phyloP scores from a whole-genome alignment of 2,113 vertebrate genomes.

The Himantopus leucocephalus region DNA sequence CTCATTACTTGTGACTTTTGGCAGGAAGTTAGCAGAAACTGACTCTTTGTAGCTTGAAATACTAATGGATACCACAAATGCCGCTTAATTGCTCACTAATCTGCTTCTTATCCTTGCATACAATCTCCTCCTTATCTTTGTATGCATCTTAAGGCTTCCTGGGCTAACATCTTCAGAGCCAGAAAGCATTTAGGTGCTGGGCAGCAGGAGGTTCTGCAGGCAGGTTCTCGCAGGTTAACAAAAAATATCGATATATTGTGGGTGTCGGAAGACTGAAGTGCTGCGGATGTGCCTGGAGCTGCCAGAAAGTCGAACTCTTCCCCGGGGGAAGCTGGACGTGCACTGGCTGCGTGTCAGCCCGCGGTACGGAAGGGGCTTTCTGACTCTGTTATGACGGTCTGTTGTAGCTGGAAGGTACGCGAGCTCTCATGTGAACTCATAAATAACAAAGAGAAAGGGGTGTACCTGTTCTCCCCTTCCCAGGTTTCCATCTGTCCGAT shows the following conservation, averaged over 20 bases:
- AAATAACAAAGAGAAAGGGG: neutral
- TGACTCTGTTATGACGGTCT: neutral
- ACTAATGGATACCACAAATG: constrained; percentile 39
- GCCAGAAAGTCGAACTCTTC: neutral
- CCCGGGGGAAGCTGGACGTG: accelerated
- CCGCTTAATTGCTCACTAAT: constrained; percentile 43
- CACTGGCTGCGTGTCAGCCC: neutral
- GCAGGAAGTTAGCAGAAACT: constrained; percentile 51
- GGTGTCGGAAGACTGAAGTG: neutral
- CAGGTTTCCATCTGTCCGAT: accelerated
- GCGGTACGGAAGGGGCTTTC: neutral
- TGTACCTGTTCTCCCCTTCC: accelerated
- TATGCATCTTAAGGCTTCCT: neutral
- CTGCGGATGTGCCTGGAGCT: neutral
- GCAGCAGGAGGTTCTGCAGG: neutral
- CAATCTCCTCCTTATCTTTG: constrained; percentile 1
- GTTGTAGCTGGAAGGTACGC: neutral
- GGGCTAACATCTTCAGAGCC: neutral
- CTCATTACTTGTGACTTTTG: constrained; percentile 60
- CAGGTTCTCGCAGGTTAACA: neutral
- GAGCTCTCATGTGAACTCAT: neutral
- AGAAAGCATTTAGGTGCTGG: neutral
- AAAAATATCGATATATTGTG: neutral
- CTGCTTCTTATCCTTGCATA: constrained; percentile 18
- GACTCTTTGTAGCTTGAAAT: constrained; percentile 28